A percentile compares a stretch with the other conserved stretches of the same genome.
phyloP scores from a whole-genome alignment of 2,888 invertebrate species.

The Drosophila cognata region DNA sequence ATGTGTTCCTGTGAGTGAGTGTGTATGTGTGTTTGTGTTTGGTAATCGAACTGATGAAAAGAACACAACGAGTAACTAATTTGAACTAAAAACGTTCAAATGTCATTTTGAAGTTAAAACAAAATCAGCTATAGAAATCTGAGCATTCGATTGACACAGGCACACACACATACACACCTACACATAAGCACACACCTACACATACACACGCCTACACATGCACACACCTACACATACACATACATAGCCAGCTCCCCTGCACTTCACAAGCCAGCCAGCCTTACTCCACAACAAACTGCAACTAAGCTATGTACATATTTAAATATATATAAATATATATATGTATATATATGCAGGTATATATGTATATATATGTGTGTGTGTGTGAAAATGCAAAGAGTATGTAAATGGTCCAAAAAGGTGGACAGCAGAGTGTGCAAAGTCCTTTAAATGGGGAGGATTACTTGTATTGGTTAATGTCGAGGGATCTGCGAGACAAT shows the following conservation, averaged over 20 bases:
- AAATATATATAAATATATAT: neutral
- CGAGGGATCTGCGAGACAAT: constrained; percentile 42
- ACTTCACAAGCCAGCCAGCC: neutral
- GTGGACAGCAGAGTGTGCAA: neutral
- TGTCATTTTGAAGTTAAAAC: constrained; percentile 52
- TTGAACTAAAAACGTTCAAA: constrained; percentile 45
- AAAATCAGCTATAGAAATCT: constrained; percentile 51
- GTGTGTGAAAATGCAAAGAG: constrained; percentile 42
- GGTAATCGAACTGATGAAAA: constrained; percentile 51
- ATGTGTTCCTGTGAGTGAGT: neutral
- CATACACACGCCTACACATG: neutral
- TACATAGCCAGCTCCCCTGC: neutral
- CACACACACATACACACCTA: constrained; percentile 3
- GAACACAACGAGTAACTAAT: constrained; percentile 18
- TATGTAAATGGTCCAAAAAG: constrained; percentile 41
- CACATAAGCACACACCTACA: neutral
- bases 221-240: neutral
- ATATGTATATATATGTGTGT: neutral
- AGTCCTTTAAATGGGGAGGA: neutral
- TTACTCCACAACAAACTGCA: constrained; percentile 31
- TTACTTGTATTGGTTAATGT: constrained; percentile 14
- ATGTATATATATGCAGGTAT: neutral
- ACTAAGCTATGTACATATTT: constrained; percentile 30
- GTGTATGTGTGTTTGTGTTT: constrained; percentile 14
- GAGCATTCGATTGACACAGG: constrained; percentile 37